These are phyloP conservation scores for Panagrolaimus sp. DNA, from an alignment of 1,140 invertebrate genomes.

Conservation along the genomic window DNA sequence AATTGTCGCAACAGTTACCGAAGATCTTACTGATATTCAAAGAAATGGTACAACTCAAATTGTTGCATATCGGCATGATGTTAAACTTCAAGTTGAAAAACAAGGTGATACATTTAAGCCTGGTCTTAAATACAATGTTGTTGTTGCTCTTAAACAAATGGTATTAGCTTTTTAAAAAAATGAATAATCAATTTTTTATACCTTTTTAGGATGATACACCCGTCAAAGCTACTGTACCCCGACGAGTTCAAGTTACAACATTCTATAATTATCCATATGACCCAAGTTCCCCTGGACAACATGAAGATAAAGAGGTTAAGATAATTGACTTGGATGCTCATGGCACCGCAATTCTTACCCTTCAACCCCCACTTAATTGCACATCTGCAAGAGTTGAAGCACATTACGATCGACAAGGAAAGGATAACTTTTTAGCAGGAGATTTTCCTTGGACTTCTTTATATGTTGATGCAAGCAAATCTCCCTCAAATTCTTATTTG, in stretches of 20 bases:
- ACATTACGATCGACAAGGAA: constrained; percentile 49
- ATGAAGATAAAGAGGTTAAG: constrained; percentile 53
- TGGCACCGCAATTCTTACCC: constrained; percentile 49
- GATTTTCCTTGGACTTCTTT: constrained; percentile 47
- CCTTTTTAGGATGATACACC: constrained; percentile 9
- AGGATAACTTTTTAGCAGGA: constrained; percentile 55
- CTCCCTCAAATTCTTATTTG: constrained; percentile 50
- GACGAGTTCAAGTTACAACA: constrained; percentile 53
- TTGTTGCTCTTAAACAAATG: constrained; percentile 64
- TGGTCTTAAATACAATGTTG: constrained; percentile 73
- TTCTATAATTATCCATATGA: constrained; percentile 52
- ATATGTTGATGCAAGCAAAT: constrained; percentile 53
- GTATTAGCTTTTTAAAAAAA: no score
- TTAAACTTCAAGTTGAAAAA: constrained; percentile 74
- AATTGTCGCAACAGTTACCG: constrained; percentile 64
- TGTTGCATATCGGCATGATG: constrained; percentile 68
- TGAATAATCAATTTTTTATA: no score
- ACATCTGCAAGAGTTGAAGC: constrained; percentile 54
- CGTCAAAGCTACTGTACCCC: constrained; percentile 52
- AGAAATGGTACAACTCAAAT: constrained; percentile 63
- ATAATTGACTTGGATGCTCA: constrained; percentile 56
- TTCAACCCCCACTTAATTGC: constrained; percentile 56
- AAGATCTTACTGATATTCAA: constrained; percentile 65
- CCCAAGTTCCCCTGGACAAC: constrained; percentile 27
- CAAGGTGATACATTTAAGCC: constrained; percentile 79